Evolutionary conservation across 2,797 vertebrate genomes (phyloP).

Genomic region (Xenopus petersii): DNA sequence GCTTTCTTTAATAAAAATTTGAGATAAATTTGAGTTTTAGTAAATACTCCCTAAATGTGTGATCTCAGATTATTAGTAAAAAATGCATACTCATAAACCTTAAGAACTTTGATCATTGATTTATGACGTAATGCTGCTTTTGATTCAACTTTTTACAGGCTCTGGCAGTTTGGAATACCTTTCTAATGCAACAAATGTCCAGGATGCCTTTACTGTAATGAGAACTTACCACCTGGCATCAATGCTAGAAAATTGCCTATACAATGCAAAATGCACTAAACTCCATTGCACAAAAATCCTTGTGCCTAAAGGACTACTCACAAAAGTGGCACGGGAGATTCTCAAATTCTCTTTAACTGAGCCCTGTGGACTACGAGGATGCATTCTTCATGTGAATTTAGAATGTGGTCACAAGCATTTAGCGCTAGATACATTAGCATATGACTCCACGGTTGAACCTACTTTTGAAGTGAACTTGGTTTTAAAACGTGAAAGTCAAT

Average conservation of each 20-base stretch:
- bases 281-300: slow-evolving; percentile 80
- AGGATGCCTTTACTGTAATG: slow-evolving; percentile 68
- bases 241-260: slow-evolving; percentile 80
- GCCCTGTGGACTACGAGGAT: slow-evolving; percentile 83
- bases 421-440: slow-evolving; percentile 76
- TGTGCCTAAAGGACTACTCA: slow-evolving; percentile 78
- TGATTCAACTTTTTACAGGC: slow-evolving; percentile 60
- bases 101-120: no score
- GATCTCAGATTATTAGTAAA: no score
- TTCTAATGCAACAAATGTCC: slow-evolving; percentile 68
- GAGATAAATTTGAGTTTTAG: no score
- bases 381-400: slow-evolving; percentile 75
- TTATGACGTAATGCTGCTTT: neutral
- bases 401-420: slow-evolving; percentile 76
- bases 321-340: slow-evolving; percentile 73
- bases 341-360: slow-evolving; percentile 75
- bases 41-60: no score
- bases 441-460: slow-evolving; percentile 76
- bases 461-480: slow-evolving; percentile 85
- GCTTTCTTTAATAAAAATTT: no score
- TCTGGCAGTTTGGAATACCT: slow-evolving; percentile 79
- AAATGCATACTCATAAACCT: no score
- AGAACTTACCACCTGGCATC: slow-evolving; percentile 73
- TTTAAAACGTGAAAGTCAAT: slow-evolving; percentile 80
- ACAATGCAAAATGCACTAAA: slow-evolving; percentile 77